phyloP scores from a whole-genome alignment of 2,113 vertebrate genomes.

The Equus quagga region DNA sequence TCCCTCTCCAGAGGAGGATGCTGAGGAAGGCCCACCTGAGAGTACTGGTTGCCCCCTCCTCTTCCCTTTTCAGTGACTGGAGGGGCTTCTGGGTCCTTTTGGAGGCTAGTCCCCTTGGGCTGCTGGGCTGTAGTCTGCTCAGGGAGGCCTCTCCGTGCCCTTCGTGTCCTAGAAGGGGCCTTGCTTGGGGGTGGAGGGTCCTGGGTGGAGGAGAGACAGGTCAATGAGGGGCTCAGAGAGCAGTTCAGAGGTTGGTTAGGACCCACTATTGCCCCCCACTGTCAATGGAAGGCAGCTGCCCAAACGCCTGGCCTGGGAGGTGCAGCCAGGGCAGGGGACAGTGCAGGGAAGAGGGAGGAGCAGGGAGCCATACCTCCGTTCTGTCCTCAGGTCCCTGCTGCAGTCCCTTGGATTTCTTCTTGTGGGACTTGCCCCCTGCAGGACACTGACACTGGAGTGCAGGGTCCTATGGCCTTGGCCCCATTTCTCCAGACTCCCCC shows the following conservation, averaged over 20 bases:
- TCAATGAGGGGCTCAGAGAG: rapidly evolving
- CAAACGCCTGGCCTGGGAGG: rapidly evolving
- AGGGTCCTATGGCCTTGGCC: not conserved
- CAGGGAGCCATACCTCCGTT: conserved; percentile 68
- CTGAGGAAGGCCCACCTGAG: conserved; percentile 22
- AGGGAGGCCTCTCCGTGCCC: not conserved
- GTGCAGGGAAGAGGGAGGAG: too few relatives aligned
- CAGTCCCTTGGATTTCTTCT: conserved; percentile 45
- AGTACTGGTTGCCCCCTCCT: not conserved
- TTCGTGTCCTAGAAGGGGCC: not conserved
- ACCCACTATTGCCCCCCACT: too few relatives aligned
- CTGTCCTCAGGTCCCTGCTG: not conserved
- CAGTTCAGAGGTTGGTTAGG: not conserved
- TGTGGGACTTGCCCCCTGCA: conserved; percentile 75
- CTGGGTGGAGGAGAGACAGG: not conserved
- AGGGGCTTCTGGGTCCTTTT: not conserved
- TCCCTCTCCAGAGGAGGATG: not conserved
- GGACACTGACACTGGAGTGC: not conserved
- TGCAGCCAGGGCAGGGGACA: too few relatives aligned
- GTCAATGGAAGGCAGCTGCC: not conserved
- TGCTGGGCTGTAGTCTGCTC: not conserved
- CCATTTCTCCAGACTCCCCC: not conserved
- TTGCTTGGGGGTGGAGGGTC: conserved; percentile 15
- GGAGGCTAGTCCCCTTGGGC: not conserved
- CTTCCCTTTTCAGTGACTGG: not conserved